A percentile compares a stretch with the other conserved stretches of the same genome.
Conservation (phyloP, 2,113 vertebrate species). For the Ictalurus punctatus region DNA sequence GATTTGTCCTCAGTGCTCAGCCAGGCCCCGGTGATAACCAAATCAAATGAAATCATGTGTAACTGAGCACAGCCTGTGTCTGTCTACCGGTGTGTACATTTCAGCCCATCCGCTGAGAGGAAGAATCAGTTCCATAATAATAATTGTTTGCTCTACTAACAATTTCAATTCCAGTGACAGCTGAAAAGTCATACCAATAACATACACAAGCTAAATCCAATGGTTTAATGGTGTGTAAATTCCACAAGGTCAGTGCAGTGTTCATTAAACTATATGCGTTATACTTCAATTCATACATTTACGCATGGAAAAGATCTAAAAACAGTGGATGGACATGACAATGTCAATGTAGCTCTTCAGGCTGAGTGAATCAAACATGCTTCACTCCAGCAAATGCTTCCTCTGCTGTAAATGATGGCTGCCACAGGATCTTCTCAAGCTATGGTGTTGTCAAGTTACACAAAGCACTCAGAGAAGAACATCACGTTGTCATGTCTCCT, state of each 20-base stretch:
- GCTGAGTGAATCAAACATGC: slow-evolving; percentile 9
- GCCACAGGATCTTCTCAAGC: slow-evolving; percentile 6
- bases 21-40: slow-evolving; percentile 69
- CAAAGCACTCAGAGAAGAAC: slow-evolving; percentile 8
- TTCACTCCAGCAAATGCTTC: slow-evolving; percentile 30
- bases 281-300: neutral
- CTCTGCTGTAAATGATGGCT: slow-evolving; percentile 36
- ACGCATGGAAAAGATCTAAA: neutral
- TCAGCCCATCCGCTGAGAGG: slow-evolving; percentile 40
- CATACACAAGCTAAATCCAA: slow-evolving; percentile 5
- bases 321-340: slow-evolving; percentile 40
- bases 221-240: slow-evolving; percentile 1
- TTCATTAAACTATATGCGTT: slow-evolving; percentile 5
- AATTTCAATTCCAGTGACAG: slow-evolving; percentile 32
- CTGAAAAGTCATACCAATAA: slow-evolving; percentile 20
- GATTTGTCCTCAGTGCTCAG: slow-evolving; percentile 72
- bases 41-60: slow-evolving; percentile 63
- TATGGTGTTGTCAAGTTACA: slow-evolving; percentile 18
- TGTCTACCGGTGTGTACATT: slow-evolving; percentile 29
- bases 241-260: slow-evolving; percentile 11
- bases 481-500: slow-evolving; percentile 16
- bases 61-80: slow-evolving; percentile 59
- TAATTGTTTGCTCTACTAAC: slow-evolving; percentile 42
- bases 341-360: slow-evolving; percentile 51
- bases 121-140: slow-evolving; percentile 28